Percentiles rank a stretch among this genome's conserved stretches.
These are phyloP conservation scores for Pavo muticus DNA, from an alignment of 2,113 vertebrate genomes.

Conservation along the genomic window DNA sequence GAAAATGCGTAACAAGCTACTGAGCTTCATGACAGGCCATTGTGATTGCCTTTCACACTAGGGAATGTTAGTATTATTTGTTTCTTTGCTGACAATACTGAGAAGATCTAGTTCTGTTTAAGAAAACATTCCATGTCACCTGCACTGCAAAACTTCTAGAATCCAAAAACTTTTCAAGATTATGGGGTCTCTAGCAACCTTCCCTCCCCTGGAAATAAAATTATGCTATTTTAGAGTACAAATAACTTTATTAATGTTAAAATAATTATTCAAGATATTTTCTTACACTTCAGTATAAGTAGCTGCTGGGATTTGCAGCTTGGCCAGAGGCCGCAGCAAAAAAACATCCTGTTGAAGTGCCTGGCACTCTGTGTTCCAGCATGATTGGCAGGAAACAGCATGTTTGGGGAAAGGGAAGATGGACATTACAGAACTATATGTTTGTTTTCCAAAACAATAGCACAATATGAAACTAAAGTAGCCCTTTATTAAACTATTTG, in stretches of 20 bases:
- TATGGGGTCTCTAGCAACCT: conserved; percentile 12
- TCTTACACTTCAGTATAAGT: conserved; percentile 58
- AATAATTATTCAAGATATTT: conserved; percentile 70
- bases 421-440: conserved; percentile 50
- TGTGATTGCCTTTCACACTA: not conserved
- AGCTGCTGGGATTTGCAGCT: conserved; percentile 73
- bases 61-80: not conserved
- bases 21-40: not conserved
- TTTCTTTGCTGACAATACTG: not conserved
- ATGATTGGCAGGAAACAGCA: conserved; percentile 81
- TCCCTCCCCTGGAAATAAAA: conserved; percentile 69
- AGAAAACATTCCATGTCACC: not conserved
- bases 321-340: conserved; percentile 73
- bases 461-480: conserved; percentile 20
- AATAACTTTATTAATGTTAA: conserved; percentile 70
- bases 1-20: not conserved
- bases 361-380: conserved; percentile 77
- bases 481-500: conserved; percentile 31
- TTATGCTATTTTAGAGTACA: conserved; percentile 65
- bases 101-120: not conserved
- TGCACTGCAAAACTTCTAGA: not conserved
- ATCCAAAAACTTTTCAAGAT: conserved; percentile 19
- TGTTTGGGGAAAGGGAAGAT: conserved; percentile 74
- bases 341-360: conserved; percentile 81
- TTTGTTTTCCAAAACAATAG: conserved; percentile 74